Base-by-base conservation (phyloP, 2,888 invertebrate species). In the Ypsolopha sequella region DNA sequence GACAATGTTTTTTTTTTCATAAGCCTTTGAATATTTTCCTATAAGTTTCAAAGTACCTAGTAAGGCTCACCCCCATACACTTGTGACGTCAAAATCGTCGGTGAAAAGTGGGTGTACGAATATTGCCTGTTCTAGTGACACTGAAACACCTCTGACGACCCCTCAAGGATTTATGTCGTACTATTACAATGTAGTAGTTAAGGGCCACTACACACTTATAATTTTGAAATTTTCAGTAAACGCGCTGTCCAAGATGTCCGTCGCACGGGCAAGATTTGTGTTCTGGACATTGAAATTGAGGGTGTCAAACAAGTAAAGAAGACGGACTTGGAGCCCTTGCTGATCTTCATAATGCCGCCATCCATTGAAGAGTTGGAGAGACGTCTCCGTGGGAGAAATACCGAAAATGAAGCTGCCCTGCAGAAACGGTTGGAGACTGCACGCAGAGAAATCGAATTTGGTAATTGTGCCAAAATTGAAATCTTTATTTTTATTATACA, bases 291-390 rank as follows among this genome's bases (percentile, higher is more conserved):
- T 60, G 98, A 99, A 64, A 91, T 96, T 51, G 95, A 98, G 82
- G 99, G 98, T 14, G 98, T 98, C 0, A 94, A 95, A 62, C 86
- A 86, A 66, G 91, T 99, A 9, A 95, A 95, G 67, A 88, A 90
- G 52, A 93, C 94, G 24, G 91, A 94, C 65, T 81, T 98, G 8
- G 89, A 95, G 71, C 95, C 98, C 0, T 82, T 94, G 62, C 91
- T 93, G 58, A 91, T 99, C 24, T 98, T 98, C 73, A 90, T 99
- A 38, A 94, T 94, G 81, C 98, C 99, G n/a, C 99, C 98, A 6
- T 93, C 92, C 6, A 73, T 97, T 56, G 88, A 90, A 39, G 92
- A 91, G 61, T 82, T 98, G 56, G 95, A 94, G 70, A 85, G 88
- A 51, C 88, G 95, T 39, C 80, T 96, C 51, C 85, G 92, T 13